Evolutionary conservation across 2,797 vertebrate species (phyloP).

Genomic region (Etheostoma perlongum): DNA sequence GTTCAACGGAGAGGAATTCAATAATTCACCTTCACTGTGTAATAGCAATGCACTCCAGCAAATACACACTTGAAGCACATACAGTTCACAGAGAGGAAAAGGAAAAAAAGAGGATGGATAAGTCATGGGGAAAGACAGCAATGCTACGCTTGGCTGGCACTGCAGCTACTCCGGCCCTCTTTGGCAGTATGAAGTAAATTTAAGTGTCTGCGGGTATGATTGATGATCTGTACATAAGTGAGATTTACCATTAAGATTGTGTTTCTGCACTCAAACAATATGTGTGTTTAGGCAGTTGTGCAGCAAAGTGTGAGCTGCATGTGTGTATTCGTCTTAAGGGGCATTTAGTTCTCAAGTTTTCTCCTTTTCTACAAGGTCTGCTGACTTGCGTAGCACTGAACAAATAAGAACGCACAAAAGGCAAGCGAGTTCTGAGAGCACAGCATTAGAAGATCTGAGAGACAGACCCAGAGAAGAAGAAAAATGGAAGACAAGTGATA

Average conservation of each 20-base stretch:
- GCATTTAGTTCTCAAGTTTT: slow-evolving; percentile 26
- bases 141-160: slow-evolving; percentile 66
- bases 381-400: slow-evolving; percentile 34
- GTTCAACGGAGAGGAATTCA: slow-evolving; percentile 68
- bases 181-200: slow-evolving; percentile 60
- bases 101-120: slow-evolving; percentile 45
- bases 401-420: slow-evolving; percentile 25
- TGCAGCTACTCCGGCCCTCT: slow-evolving; percentile 49
- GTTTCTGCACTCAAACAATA: slow-evolving; percentile 51
- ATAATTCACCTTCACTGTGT: slow-evolving; percentile 70
- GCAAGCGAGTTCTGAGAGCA: slow-evolving; percentile 42
- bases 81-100: slow-evolving; percentile 39
- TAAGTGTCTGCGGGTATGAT: slow-evolving; percentile 52
- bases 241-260: slow-evolving; percentile 61
- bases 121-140: slow-evolving; percentile 68
- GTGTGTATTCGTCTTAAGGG: slow-evolving; percentile 41
- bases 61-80: slow-evolving; percentile 65
- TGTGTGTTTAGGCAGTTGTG: slow-evolving; percentile 35
- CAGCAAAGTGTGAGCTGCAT: not conserved
- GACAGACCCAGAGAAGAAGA: slow-evolving; percentile 1
- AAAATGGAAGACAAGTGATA: slow-evolving; percentile 28
- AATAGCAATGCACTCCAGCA: slow-evolving; percentile 53
- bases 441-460: slow-evolving; percentile 30
- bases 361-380: slow-evolving; percentile 16
- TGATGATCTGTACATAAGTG: slow-evolving; percentile 61